Base-by-base conservation (phyloP, 2,113 vertebrate species). In the Eurystomus gularis region DNA sequence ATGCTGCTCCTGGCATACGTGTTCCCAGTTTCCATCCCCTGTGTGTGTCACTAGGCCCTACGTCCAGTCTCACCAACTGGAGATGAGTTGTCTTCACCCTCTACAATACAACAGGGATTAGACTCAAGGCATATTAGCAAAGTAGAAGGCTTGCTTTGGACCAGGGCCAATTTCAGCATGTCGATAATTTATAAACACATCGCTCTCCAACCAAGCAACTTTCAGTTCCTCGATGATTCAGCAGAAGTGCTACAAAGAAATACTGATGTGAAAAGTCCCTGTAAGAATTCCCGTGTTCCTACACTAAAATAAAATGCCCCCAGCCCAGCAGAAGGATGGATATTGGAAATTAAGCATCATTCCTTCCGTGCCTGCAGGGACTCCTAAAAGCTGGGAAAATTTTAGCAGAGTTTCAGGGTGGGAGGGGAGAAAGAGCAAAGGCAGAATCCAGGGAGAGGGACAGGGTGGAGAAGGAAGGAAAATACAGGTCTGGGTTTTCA, bases 211-310 rank as follows among this genome's bases (percentile, higher is more conserved):
- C 82, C 91, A 96, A 94, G 81, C 64, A 77, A 80, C 62, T 91
- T 93, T 90, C 93, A 57, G 82, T 90, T 95, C 86, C 78, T 82
- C 79, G 86, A 94, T 97, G 97, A 97, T 93, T 96, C 96, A 95
- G 91, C 96, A 95, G 71, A 51, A 81, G 62, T 4, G 24, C 69
- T 72, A 66, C 46, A 91, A 93, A 86, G 87, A 96, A 95, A 91
- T 91, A 92, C 52, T 78, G 82, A 88, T 54, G 55, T 70, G 75
- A 91, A 88, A 72, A 93, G 46, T 85, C 81, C 86, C 91, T 3
- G 0, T 57, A 89, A 89, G 81, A 94, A 95, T 86, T 79, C 66
- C 89, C 54, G 23, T 55, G 73, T 60, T 88, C 87, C 82, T 62
- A 37, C 61, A 86, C 51, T 86, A 80, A 96, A 95, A 94, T 76